Percentiles rank a stretch among this genome's conserved stretches.
These are phyloP conservation scores for Cremastobaeus sp. DNA, from an alignment of 2,888 invertebrate species.

Conservation along the genomic window DNA sequence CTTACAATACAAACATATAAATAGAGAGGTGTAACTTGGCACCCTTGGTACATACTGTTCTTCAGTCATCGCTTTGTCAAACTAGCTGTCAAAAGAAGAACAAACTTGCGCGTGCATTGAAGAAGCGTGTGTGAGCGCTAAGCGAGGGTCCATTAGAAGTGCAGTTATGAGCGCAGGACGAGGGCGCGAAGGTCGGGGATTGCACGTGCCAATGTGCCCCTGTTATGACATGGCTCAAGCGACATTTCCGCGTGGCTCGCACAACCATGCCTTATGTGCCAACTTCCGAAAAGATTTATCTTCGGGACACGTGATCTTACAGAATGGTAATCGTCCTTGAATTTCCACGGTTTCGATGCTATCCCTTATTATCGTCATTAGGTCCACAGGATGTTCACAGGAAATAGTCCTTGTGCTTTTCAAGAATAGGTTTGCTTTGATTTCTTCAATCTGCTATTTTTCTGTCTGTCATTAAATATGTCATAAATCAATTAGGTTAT, in stretches of 20 bases:
- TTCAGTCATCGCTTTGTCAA: constrained; percentile 37
- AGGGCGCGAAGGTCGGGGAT: constrained; percentile 70
- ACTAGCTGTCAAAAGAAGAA: constrained; percentile 40
- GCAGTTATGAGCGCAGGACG: constrained; percentile 68
- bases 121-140: constrained; percentile 20
- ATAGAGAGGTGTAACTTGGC: constrained; percentile 35
- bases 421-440: too few species aligned
- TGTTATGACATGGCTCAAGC: constrained; percentile 76
- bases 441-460: constrained; percentile 38
- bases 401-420: constrained; percentile 37
- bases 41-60: constrained; percentile 37
- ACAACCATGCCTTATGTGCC: constrained; percentile 62
- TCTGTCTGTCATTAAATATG: too few species aligned
- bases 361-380: constrained; percentile 59
- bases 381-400: constrained; percentile 28
- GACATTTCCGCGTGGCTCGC: constrained; percentile 68
- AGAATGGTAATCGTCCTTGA: constrained; percentile 66
- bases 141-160: constrained; percentile 56
- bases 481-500: too few species aligned
- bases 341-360: constrained; percentile 57
- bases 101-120: constrained; percentile 35
- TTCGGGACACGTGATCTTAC: constrained; percentile 66
- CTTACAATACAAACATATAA: constrained; percentile 6
- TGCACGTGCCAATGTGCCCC: constrained; percentile 72
- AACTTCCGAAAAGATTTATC: constrained; percentile 71